phyloP scores from a whole-genome alignment of 2,113 vertebrate genomes.

The Clarias gariepinus region DNA sequence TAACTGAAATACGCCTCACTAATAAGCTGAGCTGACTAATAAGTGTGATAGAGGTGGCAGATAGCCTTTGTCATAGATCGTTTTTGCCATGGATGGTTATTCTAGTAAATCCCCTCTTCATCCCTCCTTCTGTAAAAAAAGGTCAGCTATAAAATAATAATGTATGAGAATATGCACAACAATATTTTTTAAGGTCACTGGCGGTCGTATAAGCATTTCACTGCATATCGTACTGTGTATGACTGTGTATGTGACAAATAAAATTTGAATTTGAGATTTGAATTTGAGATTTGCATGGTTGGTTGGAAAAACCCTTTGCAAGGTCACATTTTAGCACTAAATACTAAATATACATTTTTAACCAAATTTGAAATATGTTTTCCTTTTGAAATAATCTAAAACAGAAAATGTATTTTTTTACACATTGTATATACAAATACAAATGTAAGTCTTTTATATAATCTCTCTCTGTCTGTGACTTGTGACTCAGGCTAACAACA shows the following conservation, averaged over 20 bases:
- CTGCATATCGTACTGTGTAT: too few species aligned
- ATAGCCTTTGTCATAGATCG: background rate
- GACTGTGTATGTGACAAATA: too few species aligned
- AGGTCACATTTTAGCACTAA: background rate
- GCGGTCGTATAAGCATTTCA: too few species aligned
- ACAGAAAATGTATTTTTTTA: background rate
- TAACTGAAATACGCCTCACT: conserved; percentile 22
- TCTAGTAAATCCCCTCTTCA: background rate
- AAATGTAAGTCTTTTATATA: background rate
- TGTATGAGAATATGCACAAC: background rate
- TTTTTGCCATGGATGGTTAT: background rate
- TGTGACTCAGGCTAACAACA: too few species aligned
- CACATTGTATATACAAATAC: background rate
- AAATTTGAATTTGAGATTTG: too few species aligned
- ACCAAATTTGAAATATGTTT: background rate
- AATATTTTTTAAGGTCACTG: too few species aligned
- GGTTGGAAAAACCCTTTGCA: background rate
- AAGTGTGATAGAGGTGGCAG: background rate
- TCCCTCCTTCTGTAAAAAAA: conserved; percentile 11
- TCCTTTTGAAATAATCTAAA: background rate
- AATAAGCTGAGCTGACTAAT: background rate
- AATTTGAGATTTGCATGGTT: too few species aligned
- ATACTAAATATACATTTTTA: background rate
- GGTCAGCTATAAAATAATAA: background rate
- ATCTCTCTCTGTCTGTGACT: too few species aligned